These are phyloP conservation scores for Anoplius nigerrimus DNA, from an alignment of 2,888 invertebrate genomes.

Conservation along the genomic window DNA sequence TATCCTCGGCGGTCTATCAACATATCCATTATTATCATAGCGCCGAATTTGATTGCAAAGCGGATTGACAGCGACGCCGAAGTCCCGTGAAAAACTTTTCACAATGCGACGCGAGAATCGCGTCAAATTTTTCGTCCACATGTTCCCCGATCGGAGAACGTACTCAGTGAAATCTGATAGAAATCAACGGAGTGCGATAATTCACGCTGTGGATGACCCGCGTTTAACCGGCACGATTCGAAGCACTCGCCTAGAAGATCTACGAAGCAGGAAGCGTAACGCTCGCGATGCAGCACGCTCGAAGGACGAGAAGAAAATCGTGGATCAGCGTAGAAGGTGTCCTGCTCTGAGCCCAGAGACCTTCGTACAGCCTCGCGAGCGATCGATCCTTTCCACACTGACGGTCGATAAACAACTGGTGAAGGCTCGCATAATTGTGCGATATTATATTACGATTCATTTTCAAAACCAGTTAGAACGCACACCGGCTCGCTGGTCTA, in stretches of 20 bases:
- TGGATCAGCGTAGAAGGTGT: not conserved
- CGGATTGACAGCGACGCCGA: constrained; percentile 24
- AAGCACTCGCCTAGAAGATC: no score
- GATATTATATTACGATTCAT: constrained; percentile 51
- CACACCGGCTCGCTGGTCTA: not conserved
- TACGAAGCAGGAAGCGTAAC: no score
- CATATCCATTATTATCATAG: constrained; percentile 14
- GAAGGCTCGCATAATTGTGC: constrained; percentile 48
- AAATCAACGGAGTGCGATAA: no score
- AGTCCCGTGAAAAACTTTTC: constrained; percentile 33
- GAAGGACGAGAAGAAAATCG: not conserved
- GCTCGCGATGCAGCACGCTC: not conserved
- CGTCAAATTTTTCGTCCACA: constrained; percentile 16
- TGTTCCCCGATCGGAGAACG: constrained; percentile 4
- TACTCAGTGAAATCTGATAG: no score
- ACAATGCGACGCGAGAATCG: constrained; percentile 5
- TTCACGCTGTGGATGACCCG: no score
- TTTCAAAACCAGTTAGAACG: constrained; percentile 66
- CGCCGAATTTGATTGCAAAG: constrained; percentile 19
- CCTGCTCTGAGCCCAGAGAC: not conserved
- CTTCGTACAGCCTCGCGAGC: not conserved
- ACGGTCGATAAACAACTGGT: constrained; percentile 50
- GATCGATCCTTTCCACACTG: constrained; percentile 18
- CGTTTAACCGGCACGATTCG: no score
- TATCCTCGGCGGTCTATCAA: constrained; percentile 76